These are phyloP conservation scores for Aramus guarauna DNA, from an alignment of 2,113 vertebrate genomes.

Conservation along the genomic window DNA sequence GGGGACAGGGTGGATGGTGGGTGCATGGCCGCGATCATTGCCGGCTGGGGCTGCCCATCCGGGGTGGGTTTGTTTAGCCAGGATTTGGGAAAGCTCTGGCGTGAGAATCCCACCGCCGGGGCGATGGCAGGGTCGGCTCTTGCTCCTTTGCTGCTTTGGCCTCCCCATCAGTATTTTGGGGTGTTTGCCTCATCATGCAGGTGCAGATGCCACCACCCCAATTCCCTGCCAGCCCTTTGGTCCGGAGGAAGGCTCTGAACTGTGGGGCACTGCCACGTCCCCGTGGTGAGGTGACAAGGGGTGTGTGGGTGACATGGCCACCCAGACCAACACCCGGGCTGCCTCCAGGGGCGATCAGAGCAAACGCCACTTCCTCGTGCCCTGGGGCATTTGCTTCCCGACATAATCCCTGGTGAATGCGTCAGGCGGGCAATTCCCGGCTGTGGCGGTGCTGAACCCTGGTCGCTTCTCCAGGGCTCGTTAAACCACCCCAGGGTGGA, in stretches of 20 bases:
- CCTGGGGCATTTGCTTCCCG: background rate
- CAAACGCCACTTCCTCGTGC: background rate
- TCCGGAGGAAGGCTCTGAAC: fast-evolving
- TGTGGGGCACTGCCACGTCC: fast-evolving
- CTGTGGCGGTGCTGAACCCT: background rate
- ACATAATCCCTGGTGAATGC: background rate
- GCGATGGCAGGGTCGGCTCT: fast-evolving
- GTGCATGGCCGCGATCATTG: fast-evolving
- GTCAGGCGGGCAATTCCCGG: background rate
- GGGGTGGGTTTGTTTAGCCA: background rate
- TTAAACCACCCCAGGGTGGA: fast-evolving
- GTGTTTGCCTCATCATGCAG: fast-evolving
- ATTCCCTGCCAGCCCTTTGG: background rate
- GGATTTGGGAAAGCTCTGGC: background rate
- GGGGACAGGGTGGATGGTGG: fast-evolving
- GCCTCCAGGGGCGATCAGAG: background rate
- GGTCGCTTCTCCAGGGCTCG: background rate
- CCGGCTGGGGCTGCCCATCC: background rate
- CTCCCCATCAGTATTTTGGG: background rate
- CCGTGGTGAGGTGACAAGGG: background rate
- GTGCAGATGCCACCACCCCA: background rate
- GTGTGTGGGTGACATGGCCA: background rate
- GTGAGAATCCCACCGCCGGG: background rate
- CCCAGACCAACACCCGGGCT: background rate
- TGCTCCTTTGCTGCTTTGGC: background rate